Base-by-base conservation (phyloP, 2,888 invertebrate genomes). In the Bembecia ichneumoniformis region DNA sequence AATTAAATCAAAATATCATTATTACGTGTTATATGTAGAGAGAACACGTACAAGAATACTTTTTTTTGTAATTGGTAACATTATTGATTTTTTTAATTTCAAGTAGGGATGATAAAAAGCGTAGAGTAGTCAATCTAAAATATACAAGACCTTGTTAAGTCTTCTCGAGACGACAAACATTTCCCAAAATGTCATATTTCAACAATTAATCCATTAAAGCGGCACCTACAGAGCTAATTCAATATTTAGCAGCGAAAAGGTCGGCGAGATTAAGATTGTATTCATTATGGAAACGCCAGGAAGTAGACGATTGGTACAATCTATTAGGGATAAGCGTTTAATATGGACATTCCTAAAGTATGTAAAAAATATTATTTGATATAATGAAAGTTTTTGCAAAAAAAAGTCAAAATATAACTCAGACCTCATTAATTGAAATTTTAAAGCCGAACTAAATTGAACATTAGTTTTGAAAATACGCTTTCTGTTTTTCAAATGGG, bases 201-300 rank as follows among this genome's bases (percentile, higher is more conserved):
- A 60, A 64, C 73, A 74, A 77, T 78, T 72, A 81, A 79, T 72
- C 64, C 57, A 63, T 77, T 75, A 66, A 67, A 65, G 65, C 56
- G 60, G 58, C 66, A 66, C 71, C 69, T 69, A 65, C 64, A 65
- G 68, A 63, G 67, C 73, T 76, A 66, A 74, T 78, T 78, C 78
- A 82, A 80, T 76, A 80, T 82, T 82, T 72, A 76, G 68, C 62
- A 60, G 59, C 64, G 68, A 70, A 77, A 68, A 71, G 73, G 74
- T 65, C 68, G 66, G 58, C 63, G 57, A 57, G 63, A 72, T 77
- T 73, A 74, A 77, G 74, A 74, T 75, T 74, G 70, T 72, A 70
- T 74, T 74, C 70, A 73, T 77, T 72, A 74, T 51, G 53, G 52
- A 54, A 57, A 52, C 52, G 49, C 49, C 49, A 49, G 53, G 50